These are phyloP conservation scores for Lasioglossum vierecki DNA, from an alignment of 2,888 invertebrate species.

Conservation along the genomic window DNA sequence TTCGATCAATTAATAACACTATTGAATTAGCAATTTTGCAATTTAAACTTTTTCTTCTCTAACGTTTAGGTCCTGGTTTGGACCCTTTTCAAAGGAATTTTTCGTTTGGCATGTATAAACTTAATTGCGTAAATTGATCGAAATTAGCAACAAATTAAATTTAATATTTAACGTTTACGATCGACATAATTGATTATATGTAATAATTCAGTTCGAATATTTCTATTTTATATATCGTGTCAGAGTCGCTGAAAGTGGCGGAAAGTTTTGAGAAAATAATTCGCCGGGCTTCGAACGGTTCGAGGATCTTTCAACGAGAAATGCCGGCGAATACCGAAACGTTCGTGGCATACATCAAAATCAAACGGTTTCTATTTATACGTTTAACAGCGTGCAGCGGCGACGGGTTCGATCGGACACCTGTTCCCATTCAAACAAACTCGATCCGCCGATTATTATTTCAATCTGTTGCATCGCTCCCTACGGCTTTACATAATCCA, in stretches of 20 bases:
- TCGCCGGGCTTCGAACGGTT: constrained; percentile 30
- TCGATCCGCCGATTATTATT: constrained; percentile 64
- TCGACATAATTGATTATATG: too few relatives aligned
- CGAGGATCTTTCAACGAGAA: constrained; percentile 54
- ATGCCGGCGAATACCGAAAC: constrained; percentile 72
- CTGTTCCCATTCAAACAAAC: constrained; percentile 75
- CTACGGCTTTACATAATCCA: constrained; percentile 30
- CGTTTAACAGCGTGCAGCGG: constrained; percentile 70
- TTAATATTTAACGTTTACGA: too few relatives aligned
- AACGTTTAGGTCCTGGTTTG: too few relatives aligned
- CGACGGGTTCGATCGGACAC: constrained; percentile 74
- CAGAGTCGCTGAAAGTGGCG: background rate
- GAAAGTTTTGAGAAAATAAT: background rate
- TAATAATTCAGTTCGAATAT: background rate
- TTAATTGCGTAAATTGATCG: too few relatives aligned
- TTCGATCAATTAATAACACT: too few relatives aligned
- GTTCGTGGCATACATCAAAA: constrained; percentile 79
- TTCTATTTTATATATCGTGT: background rate
- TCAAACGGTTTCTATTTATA: constrained; percentile 81
- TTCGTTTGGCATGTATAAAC: too few relatives aligned
- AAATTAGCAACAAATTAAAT: too few relatives aligned
- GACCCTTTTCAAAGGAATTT: too few relatives aligned
- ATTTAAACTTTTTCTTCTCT: too few relatives aligned
- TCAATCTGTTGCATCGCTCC: constrained; percentile 54
- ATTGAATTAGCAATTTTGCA: too few relatives aligned